Base-by-base conservation (phyloP, 1,140 invertebrate genomes). In the Leptinotarsa texana region DNA sequence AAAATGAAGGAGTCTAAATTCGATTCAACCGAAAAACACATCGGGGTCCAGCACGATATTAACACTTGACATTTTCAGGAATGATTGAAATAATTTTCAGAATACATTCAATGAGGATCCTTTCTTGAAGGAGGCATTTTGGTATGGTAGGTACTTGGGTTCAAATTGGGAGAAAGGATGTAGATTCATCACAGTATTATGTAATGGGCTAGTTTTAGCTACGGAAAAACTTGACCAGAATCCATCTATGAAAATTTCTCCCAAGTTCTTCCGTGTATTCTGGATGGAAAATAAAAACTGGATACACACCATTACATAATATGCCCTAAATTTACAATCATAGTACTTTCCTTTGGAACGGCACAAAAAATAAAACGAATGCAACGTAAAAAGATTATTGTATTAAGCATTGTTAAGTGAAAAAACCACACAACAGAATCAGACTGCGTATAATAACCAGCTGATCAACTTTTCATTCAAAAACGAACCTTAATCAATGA, bases 1-100 rank as follows among this genome's bases (percentile, higher is more conserved):
- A 70, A 57, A 51, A 70, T 70, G 69, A 70, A 70, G 69, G 69
- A 70, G 69, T 70, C 69, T 48, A 70, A 61, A 70, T 57, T 24
- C 48, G 69, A n/a, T n/a, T 70, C 69, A 70, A 70, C 69, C 69
- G 69, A 70, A 65, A 65, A 65, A 8, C 6, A 57, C 8, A 15
- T 57, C 51, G n/a, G 51, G 51, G 1, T 57, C 51, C 13, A 57
- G 15, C 51, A n/a, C n/a, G 51, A 57, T 11, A 33, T 2, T 8
- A 33, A 33, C 33, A 33, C 33, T 33, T 8, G 6, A 8, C 6
- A 33, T 8, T 33, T 11, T 42, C 33, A 33, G 27, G 6, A 33
- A 33, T 42, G 3, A 42, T 42, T 11, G 33, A 42, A 42, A 11
- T 42, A 42, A 42, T 11, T 42, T 42, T 33, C 1, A 33, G 27